Conservation (phyloP, 2,797 vertebrate genomes). For the Phyllotis vaccarum region DNA sequence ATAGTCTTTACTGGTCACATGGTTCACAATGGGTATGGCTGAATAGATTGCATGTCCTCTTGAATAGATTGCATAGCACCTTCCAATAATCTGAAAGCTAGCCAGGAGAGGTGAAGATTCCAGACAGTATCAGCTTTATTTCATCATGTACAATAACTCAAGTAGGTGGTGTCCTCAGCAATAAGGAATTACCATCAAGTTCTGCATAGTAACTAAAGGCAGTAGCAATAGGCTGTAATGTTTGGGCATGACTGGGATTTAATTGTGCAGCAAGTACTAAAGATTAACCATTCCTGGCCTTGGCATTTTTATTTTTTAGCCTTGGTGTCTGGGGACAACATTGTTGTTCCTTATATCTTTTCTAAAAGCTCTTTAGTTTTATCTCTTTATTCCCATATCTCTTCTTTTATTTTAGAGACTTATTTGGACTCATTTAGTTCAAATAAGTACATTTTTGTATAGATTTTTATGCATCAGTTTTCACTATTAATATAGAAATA, state of each 20-base stretch:
- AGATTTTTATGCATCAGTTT: not conserved
- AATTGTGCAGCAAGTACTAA: not conserved
- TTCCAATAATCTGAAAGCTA: not conserved
- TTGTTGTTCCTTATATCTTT: not conserved
- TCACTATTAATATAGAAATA: conserved; percentile 21
- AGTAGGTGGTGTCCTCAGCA: no score
- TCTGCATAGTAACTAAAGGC: not conserved
- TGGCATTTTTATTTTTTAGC: not conserved
- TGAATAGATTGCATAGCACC: no score
- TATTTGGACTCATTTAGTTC: conserved; percentile 16
- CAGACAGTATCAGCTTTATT: not conserved
- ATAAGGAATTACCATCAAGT: not conserved
- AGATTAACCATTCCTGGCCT: not conserved
- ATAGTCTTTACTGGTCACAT: no score
- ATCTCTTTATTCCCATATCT: not conserved
- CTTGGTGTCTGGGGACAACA: not conserved
- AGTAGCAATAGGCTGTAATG: not conserved
- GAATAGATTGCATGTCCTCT: not conserved
- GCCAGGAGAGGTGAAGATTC: not conserved
- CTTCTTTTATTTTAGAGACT: not conserved
- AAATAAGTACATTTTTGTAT: conserved; percentile 8
- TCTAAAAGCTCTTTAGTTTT: not conserved
- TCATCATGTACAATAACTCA: not conserved
- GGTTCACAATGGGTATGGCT: not conserved
- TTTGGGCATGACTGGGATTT: not conserved